phyloP scores from a whole-genome alignment of 2,113 vertebrate genomes.

The Smithornis capensis region DNA sequence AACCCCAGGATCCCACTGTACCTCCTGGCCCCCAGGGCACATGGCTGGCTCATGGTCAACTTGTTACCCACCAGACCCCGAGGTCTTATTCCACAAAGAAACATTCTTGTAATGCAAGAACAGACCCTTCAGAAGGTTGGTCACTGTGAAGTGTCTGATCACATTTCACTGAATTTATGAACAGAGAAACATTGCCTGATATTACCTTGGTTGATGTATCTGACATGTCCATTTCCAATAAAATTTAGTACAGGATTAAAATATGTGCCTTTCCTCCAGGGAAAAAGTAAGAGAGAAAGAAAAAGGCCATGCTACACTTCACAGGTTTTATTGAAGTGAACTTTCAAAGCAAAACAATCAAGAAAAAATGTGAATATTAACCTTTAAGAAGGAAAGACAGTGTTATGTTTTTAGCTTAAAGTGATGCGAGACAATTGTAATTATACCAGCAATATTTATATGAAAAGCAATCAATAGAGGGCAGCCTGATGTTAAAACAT shows the following conservation, averaged over 20 bases:
- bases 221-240: background rate
- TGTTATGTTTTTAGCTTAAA: background rate
- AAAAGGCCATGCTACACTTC: background rate
- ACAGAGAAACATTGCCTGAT: background rate
- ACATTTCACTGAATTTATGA: background rate
- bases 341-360: background rate
- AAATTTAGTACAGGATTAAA: background rate
- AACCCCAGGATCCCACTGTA: background rate
- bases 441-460: background rate
- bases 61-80: background rate
- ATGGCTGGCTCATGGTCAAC: rapidly evolving
- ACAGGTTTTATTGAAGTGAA: background rate
- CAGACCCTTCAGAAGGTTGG: background rate
- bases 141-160: background rate
- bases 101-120: background rate
- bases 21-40: background rate
- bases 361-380: background rate
- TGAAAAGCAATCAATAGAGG: background rate
- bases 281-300: background rate
- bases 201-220: background rate
- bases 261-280: background rate
- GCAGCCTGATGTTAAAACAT: background rate
- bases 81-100: background rate
- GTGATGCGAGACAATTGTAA: background rate
- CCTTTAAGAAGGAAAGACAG: background rate